Evolutionary conservation across 1,140 invertebrate genomes (phyloP).

Genomic region (Macrotrachela quadricornifera): DNA sequence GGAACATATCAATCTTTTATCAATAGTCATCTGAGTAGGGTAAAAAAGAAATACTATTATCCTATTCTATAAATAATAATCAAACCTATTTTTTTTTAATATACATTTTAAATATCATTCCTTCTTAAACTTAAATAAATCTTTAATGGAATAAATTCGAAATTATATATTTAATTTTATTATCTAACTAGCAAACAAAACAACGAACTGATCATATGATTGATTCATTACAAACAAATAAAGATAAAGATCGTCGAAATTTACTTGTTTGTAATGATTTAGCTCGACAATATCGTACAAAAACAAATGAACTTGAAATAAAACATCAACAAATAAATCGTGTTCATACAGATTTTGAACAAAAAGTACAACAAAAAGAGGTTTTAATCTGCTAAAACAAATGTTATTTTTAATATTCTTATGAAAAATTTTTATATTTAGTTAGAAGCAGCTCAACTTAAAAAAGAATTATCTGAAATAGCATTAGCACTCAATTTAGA

Average conservation of each 20-base stretch:
- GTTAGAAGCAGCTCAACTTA: conserved; percentile 16
- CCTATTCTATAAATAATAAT: too few species aligned
- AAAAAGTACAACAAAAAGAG: conserved; percentile 24
- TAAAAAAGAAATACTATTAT: too few species aligned
- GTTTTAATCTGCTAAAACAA: conserved; percentile 8
- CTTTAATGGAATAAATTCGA: too few species aligned
- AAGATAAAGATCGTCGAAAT: conserved; percentile 16
- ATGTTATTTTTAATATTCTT: too few species aligned
- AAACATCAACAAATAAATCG: conserved; percentile 19
- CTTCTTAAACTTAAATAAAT: too few species aligned
- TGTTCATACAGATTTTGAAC: conserved; percentile 21
- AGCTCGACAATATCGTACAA: conserved; percentile 17
- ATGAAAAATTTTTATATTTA: too few species aligned
- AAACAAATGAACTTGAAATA: conserved; percentile 20
- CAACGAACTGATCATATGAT: conserved; percentile 13
- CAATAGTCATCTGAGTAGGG: too few species aligned
- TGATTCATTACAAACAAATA: conserved; percentile 10
- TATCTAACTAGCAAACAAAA: conserved; percentile 15
- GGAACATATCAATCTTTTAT: too few species aligned
- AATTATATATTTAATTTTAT: conserved; percentile 8
- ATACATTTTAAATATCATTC: too few species aligned
- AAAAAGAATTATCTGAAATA: conserved; percentile 21
- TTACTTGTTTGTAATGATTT: conserved; percentile 18
- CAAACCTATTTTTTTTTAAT: too few species aligned
- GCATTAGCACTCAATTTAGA: conserved; percentile 23